Percentiles rank a stretch among this genome's conserved stretches.
Evolutionary conservation across 2,888 invertebrate genomes (phyloP).

Genomic region (Eupithecia inturbata): DNA sequence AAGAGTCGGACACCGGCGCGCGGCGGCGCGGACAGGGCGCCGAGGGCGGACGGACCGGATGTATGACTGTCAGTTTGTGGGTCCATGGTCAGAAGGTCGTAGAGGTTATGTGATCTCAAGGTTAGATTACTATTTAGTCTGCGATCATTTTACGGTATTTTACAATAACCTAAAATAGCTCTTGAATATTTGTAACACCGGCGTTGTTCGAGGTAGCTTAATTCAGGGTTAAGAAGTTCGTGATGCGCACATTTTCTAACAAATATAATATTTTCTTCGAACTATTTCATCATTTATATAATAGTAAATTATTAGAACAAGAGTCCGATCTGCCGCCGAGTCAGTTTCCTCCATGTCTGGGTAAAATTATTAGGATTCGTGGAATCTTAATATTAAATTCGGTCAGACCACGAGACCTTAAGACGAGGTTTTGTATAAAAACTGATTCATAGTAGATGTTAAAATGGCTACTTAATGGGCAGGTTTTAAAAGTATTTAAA

Average conservation of each 20-base stretch:
- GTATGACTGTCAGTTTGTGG: background rate
- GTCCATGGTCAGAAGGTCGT: background rate
- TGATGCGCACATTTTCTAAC: background rate
- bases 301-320: background rate
- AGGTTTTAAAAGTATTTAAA: too few relatives aligned
- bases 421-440: background rate
- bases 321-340: background rate
- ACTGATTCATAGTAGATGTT: background rate
- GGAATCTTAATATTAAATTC: background rate
- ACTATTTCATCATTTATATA: too few relatives aligned
- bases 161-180: background rate
- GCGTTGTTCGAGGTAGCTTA: background rate
- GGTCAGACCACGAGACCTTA: background rate
- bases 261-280: too few relatives aligned
- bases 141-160: background rate
- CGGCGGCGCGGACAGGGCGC: conserved; percentile 1
- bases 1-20: background rate
- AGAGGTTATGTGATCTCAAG: background rate
- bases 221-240: background rate
- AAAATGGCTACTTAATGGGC: too few relatives aligned
- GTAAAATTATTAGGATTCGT: background rate
- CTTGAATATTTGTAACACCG: background rate
- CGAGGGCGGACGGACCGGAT: background rate
- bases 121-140: background rate
- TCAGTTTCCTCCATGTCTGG: background rate